phyloP scores from a whole-genome alignment of 2,113 vertebrate species.

The Nicator chloris region DNA sequence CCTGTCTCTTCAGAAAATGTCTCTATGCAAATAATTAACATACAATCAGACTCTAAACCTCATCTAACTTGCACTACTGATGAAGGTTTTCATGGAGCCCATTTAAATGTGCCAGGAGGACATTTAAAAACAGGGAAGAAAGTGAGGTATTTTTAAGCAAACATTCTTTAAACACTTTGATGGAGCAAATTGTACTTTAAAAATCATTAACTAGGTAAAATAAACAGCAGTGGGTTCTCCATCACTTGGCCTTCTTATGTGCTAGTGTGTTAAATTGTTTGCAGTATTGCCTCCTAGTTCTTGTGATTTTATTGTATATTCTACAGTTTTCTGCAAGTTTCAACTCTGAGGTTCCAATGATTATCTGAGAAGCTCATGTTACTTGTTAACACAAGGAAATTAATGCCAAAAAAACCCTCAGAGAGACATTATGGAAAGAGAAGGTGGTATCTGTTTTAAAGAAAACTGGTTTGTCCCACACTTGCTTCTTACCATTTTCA shows the following conservation, averaged over 20 bases:
- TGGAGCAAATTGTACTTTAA: background rate
- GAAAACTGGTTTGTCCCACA: background rate
- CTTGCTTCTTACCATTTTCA: background rate
- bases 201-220: background rate
- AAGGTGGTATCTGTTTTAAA: background rate
- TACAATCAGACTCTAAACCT: background rate
- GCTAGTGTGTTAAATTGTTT: background rate
- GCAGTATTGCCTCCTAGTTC: background rate
- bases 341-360: background rate
- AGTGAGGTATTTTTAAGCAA: background rate
- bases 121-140: background rate
- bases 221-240: background rate
- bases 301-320: background rate
- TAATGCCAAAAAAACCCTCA: background rate
- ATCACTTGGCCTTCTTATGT: background rate
- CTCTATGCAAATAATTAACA: background rate
- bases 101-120: background rate
- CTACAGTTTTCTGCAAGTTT: background rate
- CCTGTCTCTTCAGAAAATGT: background rate
- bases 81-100: background rate
- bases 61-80: background rate
- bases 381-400: background rate
- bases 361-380: background rate
- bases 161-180: background rate
- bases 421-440: background rate